Base-by-base conservation (phyloP, 2,888 invertebrate genomes). In the Hypomecis atomaria region DNA sequence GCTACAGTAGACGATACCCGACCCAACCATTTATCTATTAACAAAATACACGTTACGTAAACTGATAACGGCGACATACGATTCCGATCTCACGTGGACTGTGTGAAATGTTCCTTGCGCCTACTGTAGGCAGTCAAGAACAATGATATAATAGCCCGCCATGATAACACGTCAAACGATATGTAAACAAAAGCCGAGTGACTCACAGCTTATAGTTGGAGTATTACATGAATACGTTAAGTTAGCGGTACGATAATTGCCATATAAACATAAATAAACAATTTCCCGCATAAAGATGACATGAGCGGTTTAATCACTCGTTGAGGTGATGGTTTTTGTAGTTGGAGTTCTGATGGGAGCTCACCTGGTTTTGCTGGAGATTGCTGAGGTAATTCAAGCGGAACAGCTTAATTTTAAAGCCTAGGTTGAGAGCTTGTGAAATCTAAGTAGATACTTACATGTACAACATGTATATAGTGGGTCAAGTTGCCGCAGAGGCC, bases 341-440 rank as follows among this genome's bases (percentile, higher is more conserved):
- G 23, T 23, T 23, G 23, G 23, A 3, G 23, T 3, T 23, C 23
- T 23, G 23, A 23, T 23, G 23, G 3, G 23, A 23, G 23, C 23
- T 23, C 23, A 23, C 23, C 48, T 49, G 36, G 42, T 33, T 34
- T 33, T 45, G 40, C n/a, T 52, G 40, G 38, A 34, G n/a, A 42
- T 47, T 36, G n/a, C 11, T n/a, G 23, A 49, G 10, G 43, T 45
- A 11, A 55, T 44, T 59, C 45, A 66, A 62, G 43, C 34, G 55
- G 48, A 54, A 54, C 11, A 66, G 66, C 63, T 69, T 62, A 69
- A 65, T 62, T 63, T 66, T 57, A 61, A 65, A 67, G 69, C 71
- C 70, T 71, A 74, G 72, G 71, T 58, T 71, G 44, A 49, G 62
- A 77, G 75, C 72, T 78, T 76, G 81, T 78, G 78, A 77, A 75